Base-by-base conservation (phyloP, 2,888 invertebrate genomes). In the Himalopsyche japonica region DNA sequence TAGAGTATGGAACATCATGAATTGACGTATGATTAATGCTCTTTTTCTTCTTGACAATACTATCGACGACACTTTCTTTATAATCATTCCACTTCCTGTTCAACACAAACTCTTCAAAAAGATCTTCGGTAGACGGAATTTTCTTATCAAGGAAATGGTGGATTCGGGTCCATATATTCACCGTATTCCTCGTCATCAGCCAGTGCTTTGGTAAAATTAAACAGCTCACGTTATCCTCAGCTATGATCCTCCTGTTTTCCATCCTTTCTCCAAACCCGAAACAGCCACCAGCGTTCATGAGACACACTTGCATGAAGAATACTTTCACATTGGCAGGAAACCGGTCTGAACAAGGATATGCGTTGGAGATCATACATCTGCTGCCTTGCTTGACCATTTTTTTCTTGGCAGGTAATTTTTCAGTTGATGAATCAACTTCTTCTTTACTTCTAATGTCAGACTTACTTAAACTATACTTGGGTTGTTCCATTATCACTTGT, bases 191-290 rank as follows among this genome's bases (percentile, higher is more conserved):
- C 87, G 95, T 94, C 57, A 94, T 88, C 24, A 96, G 90, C 94
- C 95, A 96, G 88, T 94, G 94, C 86, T 94, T 93, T 0, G 96
- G 96, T 83, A 96, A 89, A 49, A 95, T 89, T 88, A 96, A 91
- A 87, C 95, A 95, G 87, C 93, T 80, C 94, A 95, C 82, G 90
- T 76, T 64, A 10, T 34, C 81, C 7, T 43, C 24, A 12, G 96
- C 94, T 80, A 96, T 92, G 34, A 96, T 93, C 6, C 95, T 92
- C 18, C 96, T 93, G 88, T 95, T 93, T 0, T 93, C 90, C 92
- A 94, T 93, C 84, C 93, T 92, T 89, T 96, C 96, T 0, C 96
- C 96, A 70, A 96, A 91, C 5, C 95, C 95, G 87, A 96, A 96
- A 87, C 94, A 94, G 0, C 94, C 93, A 0, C 94, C 94, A 64